phyloP scores from a whole-genome alignment of 2,797 vertebrate genomes.

The Epinephelus malabaricus region DNA sequence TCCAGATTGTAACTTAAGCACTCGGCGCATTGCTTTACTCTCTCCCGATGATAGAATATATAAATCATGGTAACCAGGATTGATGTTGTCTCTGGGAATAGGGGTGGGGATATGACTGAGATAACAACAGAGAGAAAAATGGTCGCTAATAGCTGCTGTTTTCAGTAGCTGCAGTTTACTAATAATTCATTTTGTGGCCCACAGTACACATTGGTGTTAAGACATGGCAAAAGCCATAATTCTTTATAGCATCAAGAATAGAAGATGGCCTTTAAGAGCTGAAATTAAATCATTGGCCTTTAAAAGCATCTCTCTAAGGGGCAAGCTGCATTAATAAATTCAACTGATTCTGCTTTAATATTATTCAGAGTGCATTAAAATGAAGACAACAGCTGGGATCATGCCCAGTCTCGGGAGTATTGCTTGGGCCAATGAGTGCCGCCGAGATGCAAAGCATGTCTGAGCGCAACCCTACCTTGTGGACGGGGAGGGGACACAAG shows the following conservation, averaged over 20 bases:
- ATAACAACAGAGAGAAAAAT: conserved; percentile 78
- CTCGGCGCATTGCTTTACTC: conserved; percentile 44
- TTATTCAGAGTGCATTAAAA: conserved; percentile 89
- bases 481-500: conserved; percentile 55
- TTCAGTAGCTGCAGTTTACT: conserved; percentile 71
- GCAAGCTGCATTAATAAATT: conserved; percentile 86
- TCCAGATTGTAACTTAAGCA: conserved; percentile 30
- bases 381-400: conserved; percentile 88
- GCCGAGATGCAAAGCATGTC: conserved; percentile 78
- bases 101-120: conserved; percentile 60
- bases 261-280: conserved; percentile 85
- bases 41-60: conserved; percentile 49
- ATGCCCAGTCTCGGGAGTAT: conserved; percentile 80
- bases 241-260: conserved; percentile 83
- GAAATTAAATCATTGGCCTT: conserved; percentile 89
- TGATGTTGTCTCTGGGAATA: conserved; percentile 67
- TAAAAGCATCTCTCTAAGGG: conserved; percentile 88
- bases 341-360: conserved; percentile 87
- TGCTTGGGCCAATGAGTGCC: conserved; percentile 71
- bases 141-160: conserved; percentile 77
- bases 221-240: conserved; percentile 83
- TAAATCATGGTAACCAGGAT: conserved; percentile 69
- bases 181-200: conserved; percentile 80
- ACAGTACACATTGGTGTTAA: conserved; percentile 76
- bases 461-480: conserved; percentile 47